Evolutionary conservation across 2,888 invertebrate species (phyloP), one percentile per base, ranked within the genome.

Genomic region (Cheilosia variabilis): DNA sequence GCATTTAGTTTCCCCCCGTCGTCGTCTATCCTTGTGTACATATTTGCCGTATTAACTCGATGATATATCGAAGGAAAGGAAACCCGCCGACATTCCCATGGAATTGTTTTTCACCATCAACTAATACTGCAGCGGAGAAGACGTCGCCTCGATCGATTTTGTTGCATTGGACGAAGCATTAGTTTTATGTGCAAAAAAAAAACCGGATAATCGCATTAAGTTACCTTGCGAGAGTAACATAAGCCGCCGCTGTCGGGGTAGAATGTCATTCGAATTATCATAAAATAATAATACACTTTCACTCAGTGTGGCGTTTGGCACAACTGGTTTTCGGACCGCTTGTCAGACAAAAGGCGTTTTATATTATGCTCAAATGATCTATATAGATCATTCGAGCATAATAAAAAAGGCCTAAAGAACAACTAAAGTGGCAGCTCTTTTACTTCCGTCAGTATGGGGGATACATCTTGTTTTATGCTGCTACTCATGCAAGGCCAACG

Each of bases 211-310:
- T 75, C 63, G 81, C 76, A 81, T 77, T 77, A 60, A 77, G 77
- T 82, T 82, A 77, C 69, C 63, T 71, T 71, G 43, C 19, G 27
- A 55, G 50, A 65, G 68, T 66, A 77, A 76, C 41, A 62, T 71
- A 53, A 81, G 52, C 63, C 57, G 43, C 17, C 58, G 19, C 43
- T 65, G 34, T 65, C 43, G 52, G 75, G 41, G 34, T 80, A 69
- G 75, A 63, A 69, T 81, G 69, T 55, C 81, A 69, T 69, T 43
- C 57, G 63, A 69, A 76, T 81, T 47, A 76, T 76, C 50, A 55
- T 69, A 50, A 60, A 71, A 24, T 37, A 66, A 47, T 62, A 62
- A 63, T 45, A 68, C 66, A 81, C 81, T 81, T 81, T 81, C 76
- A 76, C 81, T 77, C 31, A 62, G 31, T 37, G 55, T 37, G 37